Evolutionary conservation across 2,797 vertebrate species (phyloP).

Genomic region (Amphiprion clarkii): DNA sequence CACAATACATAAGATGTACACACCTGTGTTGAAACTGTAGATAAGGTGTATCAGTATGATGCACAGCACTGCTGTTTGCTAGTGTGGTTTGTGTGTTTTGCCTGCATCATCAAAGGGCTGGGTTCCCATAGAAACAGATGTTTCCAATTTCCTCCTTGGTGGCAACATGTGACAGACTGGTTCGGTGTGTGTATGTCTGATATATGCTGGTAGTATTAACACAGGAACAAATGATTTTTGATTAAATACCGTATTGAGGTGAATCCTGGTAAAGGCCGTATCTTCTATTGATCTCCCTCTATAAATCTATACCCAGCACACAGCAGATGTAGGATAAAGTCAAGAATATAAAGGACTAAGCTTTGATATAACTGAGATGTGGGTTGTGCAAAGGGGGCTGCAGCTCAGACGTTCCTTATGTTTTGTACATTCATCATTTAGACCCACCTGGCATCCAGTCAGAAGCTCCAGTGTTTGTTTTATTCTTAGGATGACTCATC

Average conservation of each 20-base stretch:
- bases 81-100: constrained; percentile 45
- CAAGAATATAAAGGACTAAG: neutral
- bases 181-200: constrained; percentile 18
- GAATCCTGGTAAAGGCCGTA: constrained; percentile 23
- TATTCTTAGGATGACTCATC: constrained; percentile 48
- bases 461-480: constrained; percentile 45
- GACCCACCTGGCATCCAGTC: constrained; percentile 24
- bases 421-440: constrained; percentile 27
- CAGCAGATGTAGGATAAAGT: constrained; percentile 19
- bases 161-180: constrained; percentile 62
- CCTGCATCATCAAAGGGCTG: constrained; percentile 68
- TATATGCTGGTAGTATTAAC: constrained; percentile 25
- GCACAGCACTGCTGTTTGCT: constrained; percentile 29
- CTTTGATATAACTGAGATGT: constrained; percentile 5
- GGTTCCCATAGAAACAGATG: constrained; percentile 83
- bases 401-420: constrained; percentile 15
- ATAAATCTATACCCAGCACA: constrained; percentile 19
- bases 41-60: constrained; percentile 48
- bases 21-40: constrained; percentile 44
- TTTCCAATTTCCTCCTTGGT: constrained; percentile 61
- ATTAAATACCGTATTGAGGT: constrained; percentile 37
- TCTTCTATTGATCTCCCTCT: constrained; percentile 31
- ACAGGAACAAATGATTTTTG: constrained; percentile 22
- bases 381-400: neutral
- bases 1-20: constrained; percentile 26